Base-by-base conservation (phyloP, 92 coral and sea anemone genomes). In the Ricordea florida region DNA sequence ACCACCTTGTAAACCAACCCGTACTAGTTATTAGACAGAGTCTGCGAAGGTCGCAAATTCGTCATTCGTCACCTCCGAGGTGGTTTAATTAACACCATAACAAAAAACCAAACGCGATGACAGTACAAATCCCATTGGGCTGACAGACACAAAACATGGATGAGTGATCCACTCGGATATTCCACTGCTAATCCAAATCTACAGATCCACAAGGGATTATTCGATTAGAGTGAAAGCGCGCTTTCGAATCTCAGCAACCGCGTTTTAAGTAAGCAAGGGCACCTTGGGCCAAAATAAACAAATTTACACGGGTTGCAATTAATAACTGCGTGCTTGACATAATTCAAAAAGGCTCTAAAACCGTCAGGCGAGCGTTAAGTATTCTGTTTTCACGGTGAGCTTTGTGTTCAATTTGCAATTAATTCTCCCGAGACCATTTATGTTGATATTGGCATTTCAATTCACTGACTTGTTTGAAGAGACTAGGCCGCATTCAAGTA, bases 351-450 rank as follows among this genome's bases (percentile, higher is more conserved):
- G 67, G 85, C 72, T 73, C 77, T 64, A 73, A 79, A 62, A 70
- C 76, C 69, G 45, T 71, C 86, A 57, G 81, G 40, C 37, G 49
- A 25, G 30, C 32, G 44, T 70, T 51, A 52, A 73, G 78, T 79
- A 66, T 55, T 76, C 64, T 66, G 84, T 57, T 72, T 82, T 58
- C 80, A 81, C 43, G 68, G 77, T 66, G 74, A 71, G 40, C 60
- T 76, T 90, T 87, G 89, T 86, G 89, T 82, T 68, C 76, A 85
- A 85, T 85, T 85, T 86, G 79, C 91, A 66, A 79, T 78, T 90
- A 87, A 86, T 90, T 88, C 92, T 59, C 71, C 55, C 56, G 83
- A 38, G 50, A 78, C 78, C 73, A 62, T 80, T 69, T 49, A 36
- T 87, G 79, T 87, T 87, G 81, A 87, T 81, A 74, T 75, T 87